Evolutionary conservation across 2,888 invertebrate species (phyloP), one percentile per base, ranked within the genome.

Genomic region (Acronicta aceris): DNA sequence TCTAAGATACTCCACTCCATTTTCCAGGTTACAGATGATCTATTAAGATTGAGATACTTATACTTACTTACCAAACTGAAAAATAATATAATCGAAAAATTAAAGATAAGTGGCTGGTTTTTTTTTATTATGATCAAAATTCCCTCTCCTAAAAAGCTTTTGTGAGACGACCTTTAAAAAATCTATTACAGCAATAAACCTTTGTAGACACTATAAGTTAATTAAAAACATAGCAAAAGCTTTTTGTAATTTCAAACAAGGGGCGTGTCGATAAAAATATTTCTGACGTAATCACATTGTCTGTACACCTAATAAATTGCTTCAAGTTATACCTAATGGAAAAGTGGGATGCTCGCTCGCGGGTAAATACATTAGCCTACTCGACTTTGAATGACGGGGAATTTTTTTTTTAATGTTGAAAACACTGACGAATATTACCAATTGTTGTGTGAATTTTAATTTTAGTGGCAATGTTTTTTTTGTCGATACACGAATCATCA

Each of bases 301-400:
- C 30, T 53, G 47, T 51, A 51, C 55, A 59, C 21, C 12, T 72
- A 60, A 60, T 76, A 72, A 76, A 72, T 60, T 72, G 43, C 60
- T 53, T 62, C 57, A 76, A 16, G 49, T 15, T 38, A 41, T 52
- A 52, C 52, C 38, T 78, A 78, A 71, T 63, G 59, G n/a, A 62
- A 55, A 59, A 59, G 16, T 40, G 49, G 47, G 58, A 57, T 65
- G 58, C 51, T 66, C 67, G 48, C 56, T 60, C 53, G 36, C 17
- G 42, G 25, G 42, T 48, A 62, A 74, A 74, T 74, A 74, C 71
- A 74, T 74, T 71, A 71, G 58, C 53, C 41, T 56, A 55, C 49
- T 60, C 21, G 56, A 55, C 52, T 65, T 65, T 66, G 61, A 77
- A 56, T 55, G 57, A 57, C 54, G 38, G 54, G 13, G 46, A 49